Base-by-base conservation (phyloP, 2,113 vertebrate species). In the Hippocampus mohnikei region DNA sequence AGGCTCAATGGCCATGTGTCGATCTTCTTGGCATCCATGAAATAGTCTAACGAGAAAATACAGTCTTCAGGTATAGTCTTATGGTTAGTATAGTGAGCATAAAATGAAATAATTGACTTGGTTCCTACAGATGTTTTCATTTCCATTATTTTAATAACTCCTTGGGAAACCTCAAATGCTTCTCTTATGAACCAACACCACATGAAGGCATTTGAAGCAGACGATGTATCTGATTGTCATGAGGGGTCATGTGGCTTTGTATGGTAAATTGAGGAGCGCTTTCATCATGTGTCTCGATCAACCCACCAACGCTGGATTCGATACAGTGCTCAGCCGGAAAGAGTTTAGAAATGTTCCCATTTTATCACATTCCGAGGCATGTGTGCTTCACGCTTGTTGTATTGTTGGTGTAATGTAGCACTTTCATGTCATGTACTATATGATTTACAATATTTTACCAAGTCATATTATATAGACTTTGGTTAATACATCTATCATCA, bases 171-270 rank as follows among this genome's bases (percentile, higher is more conserved):
- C 50, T 7, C 42, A 42, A 48, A 41, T 63, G 2, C 23, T 1
- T 18, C 52, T 10, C 21, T 53, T n/a, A 41, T 62, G 21, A 53
- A 53, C 7, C 27, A 41, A 61, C 66, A 25, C n/a, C 42, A 21
- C 25, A 46, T 41, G 61, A 13, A 61, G 40, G 13, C 18, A 15
- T 33, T 46, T 52, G 29, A 63, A n/a, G 4, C 27, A 53, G 44
- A 46, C n/a, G 37, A 46, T 70, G n/a, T 41, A 10, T 21, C 20
- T 40, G 2, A 40, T 60, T 71, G 71, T 76, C 77, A 79, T 25
- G 71, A 60, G 77, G 66, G 66, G 61, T 79, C 85, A 85, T 78
- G 82, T 52, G 74, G 25, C 11, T 27, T 42, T 68, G 67, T 69
- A 44, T 71, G 72, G 78, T 72, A 70, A 69, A 77, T 82, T 2